These are phyloP conservation scores for Chaetodon trifasciatus DNA, from an alignment of 2,797 vertebrate species.

Conservation along the genomic window DNA sequence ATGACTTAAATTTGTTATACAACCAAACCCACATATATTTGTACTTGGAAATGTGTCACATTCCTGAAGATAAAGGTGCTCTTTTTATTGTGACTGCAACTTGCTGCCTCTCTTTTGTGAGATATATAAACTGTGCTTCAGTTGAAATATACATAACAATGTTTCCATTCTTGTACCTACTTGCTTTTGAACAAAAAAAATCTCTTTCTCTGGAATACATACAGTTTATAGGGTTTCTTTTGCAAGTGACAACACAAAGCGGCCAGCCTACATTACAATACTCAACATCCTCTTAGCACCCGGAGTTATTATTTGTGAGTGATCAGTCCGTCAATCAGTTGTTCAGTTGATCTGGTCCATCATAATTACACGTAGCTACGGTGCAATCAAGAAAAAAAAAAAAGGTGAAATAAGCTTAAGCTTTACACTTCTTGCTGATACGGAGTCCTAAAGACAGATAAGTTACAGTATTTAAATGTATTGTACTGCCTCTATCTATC, in stretches of 20 bases:
- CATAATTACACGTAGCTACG: neutral
- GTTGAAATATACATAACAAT: too few species aligned
- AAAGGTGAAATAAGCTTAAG: neutral
- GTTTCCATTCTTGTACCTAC: too few species aligned
- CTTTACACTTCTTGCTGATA: slow-evolving; percentile 16
- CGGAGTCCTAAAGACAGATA: slow-evolving; percentile 28
- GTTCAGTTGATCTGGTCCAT: slow-evolving; percentile 2
- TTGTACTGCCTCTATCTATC: slow-evolving; percentile 36
- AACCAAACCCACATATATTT: too few species aligned
- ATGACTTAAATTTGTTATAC: too few species aligned
- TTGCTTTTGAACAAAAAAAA: neutral
- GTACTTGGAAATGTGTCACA: too few species aligned
- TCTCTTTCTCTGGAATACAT: neutral
- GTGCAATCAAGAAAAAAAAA: neutral
- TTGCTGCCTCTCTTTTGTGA: too few species aligned
- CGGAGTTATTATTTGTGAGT: neutral
- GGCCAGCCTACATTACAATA: neutral
- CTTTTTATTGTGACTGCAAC: too few species aligned
- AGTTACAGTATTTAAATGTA: slow-evolving; percentile 35
- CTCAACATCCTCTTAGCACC: neutral
- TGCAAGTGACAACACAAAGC: neutral
- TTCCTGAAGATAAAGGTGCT: too few species aligned
- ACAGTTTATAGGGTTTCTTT: too few species aligned
- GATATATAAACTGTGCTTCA: too few species aligned
- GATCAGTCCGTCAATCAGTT: neutral